Base-by-base conservation (phyloP, 1,140 invertebrate species). In the Rhynchophorus ferrugineus region DNA sequence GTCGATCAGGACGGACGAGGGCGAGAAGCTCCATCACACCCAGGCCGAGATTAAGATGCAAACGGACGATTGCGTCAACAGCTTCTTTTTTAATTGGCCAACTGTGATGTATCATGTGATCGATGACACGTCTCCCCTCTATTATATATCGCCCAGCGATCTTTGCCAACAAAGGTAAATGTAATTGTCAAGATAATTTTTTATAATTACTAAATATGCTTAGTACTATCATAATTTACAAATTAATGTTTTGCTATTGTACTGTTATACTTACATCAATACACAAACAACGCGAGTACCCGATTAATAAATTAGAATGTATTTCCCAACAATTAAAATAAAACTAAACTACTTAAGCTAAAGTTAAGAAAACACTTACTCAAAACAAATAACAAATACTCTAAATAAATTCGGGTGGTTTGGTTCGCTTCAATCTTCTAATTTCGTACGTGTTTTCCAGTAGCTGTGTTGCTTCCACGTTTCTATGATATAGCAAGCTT, bases 31-130 rank as follows among this genome's bases (percentile, higher is more conserved):
- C 38, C 81, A 82, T 0, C 87, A 89, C 64, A 83, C 87, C 63
- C 87, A 93, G 56, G 85, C 86, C 7, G 54, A 78, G 49, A 48
- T 68, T 7, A 49, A 55, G 19, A 44, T 63, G 6, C 44, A 54
- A 21, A 86, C 88, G 1, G 90, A 95, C 64, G 85, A 86, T 38
- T 87, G 89, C 46, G 82, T 86, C 42, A 83, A 84, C 44, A 80
- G 88, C 57, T 67, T 93, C 1, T 95, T 97, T 70, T 89, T 97
- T 63, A 92, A 96, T 37, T 97, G 94, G 94, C 94, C 94, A 0
- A 85, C 90, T 68, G 84, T 85, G 2, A 85, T 91, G 51, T 81
- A 89, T 6, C 89, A 91, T 62, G 76, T 78, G 53, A 89, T 95
- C 51, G 84, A 93, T 61, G 74, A 76, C 3, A 72, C 75, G 3